These are phyloP conservation scores for Marasmarcha lunaedactyla DNA, from an alignment of 2,888 invertebrate genomes.

Conservation along the genomic window DNA sequence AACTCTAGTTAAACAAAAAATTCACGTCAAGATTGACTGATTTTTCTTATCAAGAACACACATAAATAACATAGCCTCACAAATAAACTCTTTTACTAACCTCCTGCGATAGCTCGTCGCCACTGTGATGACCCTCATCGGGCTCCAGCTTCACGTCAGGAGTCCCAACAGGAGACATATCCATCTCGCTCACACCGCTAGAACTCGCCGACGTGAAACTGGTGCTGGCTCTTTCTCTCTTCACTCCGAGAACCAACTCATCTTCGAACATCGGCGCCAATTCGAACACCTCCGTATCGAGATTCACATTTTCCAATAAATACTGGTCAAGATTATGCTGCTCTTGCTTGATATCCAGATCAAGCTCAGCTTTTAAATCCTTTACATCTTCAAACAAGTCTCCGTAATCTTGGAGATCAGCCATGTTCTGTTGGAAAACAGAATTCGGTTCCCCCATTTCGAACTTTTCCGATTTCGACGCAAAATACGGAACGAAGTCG, in stretches of 20 bases:
- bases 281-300: slow-evolving; percentile 47
- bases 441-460: slow-evolving; percentile 48
- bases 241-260: slow-evolving; percentile 44
- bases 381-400: slow-evolving; percentile 47
- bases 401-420: slow-evolving; percentile 68
- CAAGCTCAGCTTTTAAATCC: slow-evolving; percentile 47
- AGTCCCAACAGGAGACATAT: slow-evolving; percentile 31
- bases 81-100: slow-evolving; percentile 28
- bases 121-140: slow-evolving; percentile 57
- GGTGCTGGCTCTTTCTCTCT: slow-evolving; percentile 61
- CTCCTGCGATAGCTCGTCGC: slow-evolving; percentile 64
- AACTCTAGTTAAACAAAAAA: too few species aligned
- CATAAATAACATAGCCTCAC: too few species aligned
- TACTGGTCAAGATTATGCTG: slow-evolving; percentile 51
- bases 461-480: slow-evolving; percentile 38
- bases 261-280: slow-evolving; percentile 55
- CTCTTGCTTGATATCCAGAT: slow-evolving; percentile 48
- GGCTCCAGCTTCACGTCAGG: slow-evolving; percentile 52
- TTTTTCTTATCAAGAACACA: too few species aligned
- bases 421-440: slow-evolving; percentile 69
- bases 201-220: slow-evolving; percentile 62
- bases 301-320: slow-evolving; percentile 51
- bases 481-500: slow-evolving; percentile 53
- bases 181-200: slow-evolving; percentile 63
- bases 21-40: too few species aligned